Conservation (phyloP, 2,797 vertebrate species). For the Kryptopterus vitreolus region DNA sequence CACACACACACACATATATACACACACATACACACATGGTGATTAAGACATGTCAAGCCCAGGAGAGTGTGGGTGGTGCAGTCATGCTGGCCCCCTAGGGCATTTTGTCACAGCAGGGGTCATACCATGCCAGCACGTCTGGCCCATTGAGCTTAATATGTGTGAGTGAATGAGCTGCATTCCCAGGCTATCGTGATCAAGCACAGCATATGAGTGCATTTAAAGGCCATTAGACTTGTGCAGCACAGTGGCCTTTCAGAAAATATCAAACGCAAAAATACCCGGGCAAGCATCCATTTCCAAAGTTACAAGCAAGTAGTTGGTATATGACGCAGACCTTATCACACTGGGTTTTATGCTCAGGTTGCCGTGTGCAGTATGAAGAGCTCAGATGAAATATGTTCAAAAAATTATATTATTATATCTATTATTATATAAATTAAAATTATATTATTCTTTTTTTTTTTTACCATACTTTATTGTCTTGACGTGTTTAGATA, state of each 20-base stretch:
- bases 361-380: background rate
- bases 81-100: constrained; percentile 38
- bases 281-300: constrained; percentile 39
- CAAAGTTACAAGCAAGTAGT: constrained; percentile 18
- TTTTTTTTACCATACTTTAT: background rate
- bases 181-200: constrained; percentile 56
- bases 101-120: constrained; percentile 63
- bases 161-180: constrained; percentile 68
- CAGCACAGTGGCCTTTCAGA: constrained; percentile 53
- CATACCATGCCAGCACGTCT: constrained; percentile 63
- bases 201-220: constrained; percentile 48
- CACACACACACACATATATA: background rate
- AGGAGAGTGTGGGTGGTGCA: constrained; percentile 13
- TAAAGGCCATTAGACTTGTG: constrained; percentile 55
- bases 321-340: background rate
- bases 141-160: constrained; percentile 72
- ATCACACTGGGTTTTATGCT: background rate
- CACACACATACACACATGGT: background rate
- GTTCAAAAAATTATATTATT: too few species aligned
- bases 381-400: background rate
- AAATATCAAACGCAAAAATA: constrained; percentile 28
- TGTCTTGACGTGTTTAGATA: background rate
- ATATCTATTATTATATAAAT: too few species aligned
- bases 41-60: constrained; percentile 46
- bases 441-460: too few species aligned